Base-by-base conservation (phyloP, 2,113 vertebrate genomes). In the Pleuronectes platessa region DNA sequence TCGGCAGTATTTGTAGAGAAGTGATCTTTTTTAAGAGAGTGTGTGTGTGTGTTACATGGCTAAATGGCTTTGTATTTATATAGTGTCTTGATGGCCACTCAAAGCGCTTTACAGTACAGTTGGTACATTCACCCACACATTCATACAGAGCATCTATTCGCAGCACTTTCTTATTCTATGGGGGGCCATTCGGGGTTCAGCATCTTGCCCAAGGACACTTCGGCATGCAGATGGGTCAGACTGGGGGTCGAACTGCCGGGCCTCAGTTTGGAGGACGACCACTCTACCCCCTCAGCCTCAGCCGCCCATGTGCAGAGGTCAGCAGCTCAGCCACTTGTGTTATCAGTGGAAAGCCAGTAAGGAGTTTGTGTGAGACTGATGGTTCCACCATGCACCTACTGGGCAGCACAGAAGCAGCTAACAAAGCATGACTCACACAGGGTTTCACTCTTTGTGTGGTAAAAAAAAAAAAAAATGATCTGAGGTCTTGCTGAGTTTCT, bases 301-400 rank as follows among this genome's bases (percentile, higher is more conserved):
- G 24, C 1, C 24, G 24, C 24, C 24, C 24, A 24, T 65, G 74
- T 80, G 82, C 78, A 88, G 82, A 79, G 88, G 73, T 86, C 83
- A 79, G 67, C 80, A 68, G 81, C 71, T 51, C 35, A 72, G 71
- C 82, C 63, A 72, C 64, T 81, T 81, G 61, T 88, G 72, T 85
- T 62, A 76, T 82, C 86, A 81, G 23, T 31, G 45, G 75, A 62
- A 55, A 61, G 27, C 63, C 54, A 26, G 51, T 87, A 70, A 89
- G 89, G 81, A 84, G 60, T 84, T 82, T 71, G 49, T 40, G 24
- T 60, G 68, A 82, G 65, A 54, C 63, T 7, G 14, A 17, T 45
- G 27, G 10, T 21, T 68, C 31, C 24, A n/a, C 23, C 3, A 2
- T 69, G 72, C 51, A 21, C 73, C 51, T 0, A 27, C 49, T 53